Conservation (phyloP, 1,140 invertebrate genomes). For the Cotesia chilonis region DNA sequence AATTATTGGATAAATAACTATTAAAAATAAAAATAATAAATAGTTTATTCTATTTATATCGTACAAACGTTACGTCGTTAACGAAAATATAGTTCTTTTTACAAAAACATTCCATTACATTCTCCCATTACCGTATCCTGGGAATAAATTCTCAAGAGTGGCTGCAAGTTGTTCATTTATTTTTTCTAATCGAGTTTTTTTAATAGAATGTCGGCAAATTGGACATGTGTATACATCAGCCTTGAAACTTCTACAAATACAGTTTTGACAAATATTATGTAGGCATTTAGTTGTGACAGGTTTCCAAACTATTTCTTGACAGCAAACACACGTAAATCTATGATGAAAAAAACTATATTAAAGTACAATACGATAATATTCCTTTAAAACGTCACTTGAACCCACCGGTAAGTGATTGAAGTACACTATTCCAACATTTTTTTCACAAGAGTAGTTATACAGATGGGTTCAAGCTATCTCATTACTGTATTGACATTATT, state of each 20-base stretch:
- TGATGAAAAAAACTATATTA: slow-evolving; percentile 44
- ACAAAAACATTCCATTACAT: slow-evolving; percentile 32
- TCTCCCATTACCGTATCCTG: slow-evolving; percentile 72
- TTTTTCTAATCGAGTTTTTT: slow-evolving; percentile 66
- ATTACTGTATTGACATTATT: not conserved
- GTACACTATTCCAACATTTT: not conserved
- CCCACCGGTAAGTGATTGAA: not conserved
- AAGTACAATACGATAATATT: not conserved
- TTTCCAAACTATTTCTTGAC: slow-evolving; percentile 77
- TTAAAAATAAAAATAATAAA: no score
- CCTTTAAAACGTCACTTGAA: not conserved
- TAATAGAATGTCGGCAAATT: slow-evolving; percentile 72
- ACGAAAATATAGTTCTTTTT: no score
- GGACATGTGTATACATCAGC: slow-evolving; percentile 75
- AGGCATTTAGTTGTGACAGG: slow-evolving; percentile 79
- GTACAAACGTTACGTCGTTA: no score
- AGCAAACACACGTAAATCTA: slow-evolving; percentile 83
- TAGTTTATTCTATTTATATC: no score
- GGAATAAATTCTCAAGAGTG: slow-evolving; percentile 69
- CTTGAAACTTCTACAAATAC: slow-evolving; percentile 75
- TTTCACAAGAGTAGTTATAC: no score
- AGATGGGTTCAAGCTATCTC: no score
- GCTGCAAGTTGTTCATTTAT: slow-evolving; percentile 69
- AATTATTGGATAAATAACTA: no score
- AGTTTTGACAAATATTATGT: slow-evolving; percentile 81